These are phyloP conservation scores for Metacarcinus magister DNA, from an alignment of 2,888 invertebrate species.

Conservation along the genomic window DNA sequence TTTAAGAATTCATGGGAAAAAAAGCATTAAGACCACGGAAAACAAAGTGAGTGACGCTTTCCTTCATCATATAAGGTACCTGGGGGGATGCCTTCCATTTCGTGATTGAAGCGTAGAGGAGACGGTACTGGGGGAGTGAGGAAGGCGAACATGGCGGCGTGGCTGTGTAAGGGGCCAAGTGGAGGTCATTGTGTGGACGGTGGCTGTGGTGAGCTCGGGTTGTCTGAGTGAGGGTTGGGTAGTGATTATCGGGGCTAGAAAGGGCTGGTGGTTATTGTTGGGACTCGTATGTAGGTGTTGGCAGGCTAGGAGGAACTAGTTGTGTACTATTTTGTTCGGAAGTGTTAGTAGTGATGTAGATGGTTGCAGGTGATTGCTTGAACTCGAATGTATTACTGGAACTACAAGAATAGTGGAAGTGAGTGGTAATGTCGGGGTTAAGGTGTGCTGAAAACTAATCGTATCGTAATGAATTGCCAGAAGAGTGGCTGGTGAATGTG, in stretches of 20 bases:
- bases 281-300: neutral
- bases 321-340: too few species aligned
- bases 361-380: neutral
- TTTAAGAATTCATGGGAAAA: neutral
- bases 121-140: neutral
- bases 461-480: too few species aligned
- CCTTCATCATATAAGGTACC: neutral
- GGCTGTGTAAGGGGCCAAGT: neutral
- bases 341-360: neutral
- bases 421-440: too few species aligned
- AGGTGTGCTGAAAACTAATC: too few species aligned
- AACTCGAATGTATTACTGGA: too few species aligned
- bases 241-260: neutral
- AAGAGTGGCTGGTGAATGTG: too few species aligned
- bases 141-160: neutral
- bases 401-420: too few species aligned
- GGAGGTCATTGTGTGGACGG: neutral
- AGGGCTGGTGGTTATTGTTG: neutral
- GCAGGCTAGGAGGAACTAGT: neutral
- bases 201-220: neutral
- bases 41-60: neutral
- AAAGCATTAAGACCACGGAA: neutral
- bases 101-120: neutral
- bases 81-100: constrained; percentile 15
- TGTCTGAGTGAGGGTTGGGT: too few species aligned